Percentiles rank a stretch among this genome's conserved stretches.
These are phyloP conservation scores for Colistium nudipinnis DNA, from an alignment of 2,113 vertebrate genomes.

Conservation along the genomic window DNA sequence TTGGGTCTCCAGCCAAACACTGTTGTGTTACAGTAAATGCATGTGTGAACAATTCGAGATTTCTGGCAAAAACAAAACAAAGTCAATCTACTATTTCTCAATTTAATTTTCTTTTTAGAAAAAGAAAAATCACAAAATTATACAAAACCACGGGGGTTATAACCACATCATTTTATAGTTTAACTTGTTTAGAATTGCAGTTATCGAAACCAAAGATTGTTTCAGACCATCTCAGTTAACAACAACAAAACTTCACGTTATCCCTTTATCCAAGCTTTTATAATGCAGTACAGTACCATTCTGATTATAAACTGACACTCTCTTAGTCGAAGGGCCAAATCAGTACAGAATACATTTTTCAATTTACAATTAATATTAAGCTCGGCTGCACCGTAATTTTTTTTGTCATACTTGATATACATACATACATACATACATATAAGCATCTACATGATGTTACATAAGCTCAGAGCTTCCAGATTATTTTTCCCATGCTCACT, in stretches of 20 bases:
- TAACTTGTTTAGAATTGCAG: too few relatives aligned
- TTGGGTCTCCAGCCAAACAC: conserved; percentile 1
- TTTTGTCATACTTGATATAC: conserved; percentile 42
- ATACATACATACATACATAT: conserved; percentile 35
- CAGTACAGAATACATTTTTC: background rate
- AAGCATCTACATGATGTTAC: conserved; percentile 31
- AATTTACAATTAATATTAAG: conserved; percentile 23
- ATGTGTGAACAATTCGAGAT: background rate
- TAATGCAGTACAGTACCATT: background rate
- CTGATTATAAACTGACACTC: background rate
- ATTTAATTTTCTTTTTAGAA: too few relatives aligned
- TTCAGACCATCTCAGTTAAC: background rate
- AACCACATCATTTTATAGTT: background rate
- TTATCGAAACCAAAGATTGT: background rate
- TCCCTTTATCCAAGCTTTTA: background rate
- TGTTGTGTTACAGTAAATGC: background rate
- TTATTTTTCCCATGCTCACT: background rate
- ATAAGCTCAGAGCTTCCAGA: conserved; percentile 18
- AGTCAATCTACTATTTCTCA: background rate
- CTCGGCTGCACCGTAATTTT: conserved; percentile 18
- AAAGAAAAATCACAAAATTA: background rate
- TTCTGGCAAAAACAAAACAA: background rate
- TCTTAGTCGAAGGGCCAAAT: background rate
- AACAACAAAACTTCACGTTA: background rate
- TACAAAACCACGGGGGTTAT: background rate